Base-by-base conservation (phyloP, 1,140 invertebrate genomes). In the Epicauta chinensis region DNA sequence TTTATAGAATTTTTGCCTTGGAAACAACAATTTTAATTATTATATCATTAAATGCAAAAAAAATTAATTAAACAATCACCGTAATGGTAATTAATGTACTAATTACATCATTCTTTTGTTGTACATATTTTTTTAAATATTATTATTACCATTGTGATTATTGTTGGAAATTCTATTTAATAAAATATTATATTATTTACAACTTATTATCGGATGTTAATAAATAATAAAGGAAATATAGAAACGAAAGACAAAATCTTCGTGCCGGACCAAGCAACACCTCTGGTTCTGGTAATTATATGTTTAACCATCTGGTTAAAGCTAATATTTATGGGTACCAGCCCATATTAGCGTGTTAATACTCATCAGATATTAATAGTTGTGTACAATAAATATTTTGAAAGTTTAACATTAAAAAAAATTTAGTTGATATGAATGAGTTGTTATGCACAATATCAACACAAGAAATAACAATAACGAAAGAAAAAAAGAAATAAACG, bases 301-400 rank as follows among this genome's bases (percentile, higher is more conserved):
- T 44, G 58, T 57, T 23, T 58, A 40, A 39, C 53, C 36, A 37
- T 41, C 53, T 59, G 55, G 55, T 62, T 62, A 62, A 52, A 51
- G 61, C 56, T 62, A 53, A 58, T 62, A 62, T 60, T 62, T 62
- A 62, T 62, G 56, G 51, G 56, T 56, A 54, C 53, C 61, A 58
- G 50, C 55, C 58, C 61, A 60, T 62, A 62, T 62, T 62, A 62
- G 61, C 60, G 61, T 52, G 60, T 62, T 62, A 62, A 62, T 62
- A 42, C 54, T 56, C 52, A 55, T 56, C 51, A 52, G 53, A 50
- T 58, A 61, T 56, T 61, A 56, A 61, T n/a, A n/a, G n/a, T n/a
- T n/a, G n/a, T n/a, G n/a, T n/a, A n/a, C n/a, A n/a, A n/a, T n/a
- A n/a, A n/a, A n/a, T n/a, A n/a, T n/a, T n/a, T n/a, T n/a, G n/a